Conservation (phyloP, 2,113 vertebrate species). For the Phaethornis superciliosus region DNA sequence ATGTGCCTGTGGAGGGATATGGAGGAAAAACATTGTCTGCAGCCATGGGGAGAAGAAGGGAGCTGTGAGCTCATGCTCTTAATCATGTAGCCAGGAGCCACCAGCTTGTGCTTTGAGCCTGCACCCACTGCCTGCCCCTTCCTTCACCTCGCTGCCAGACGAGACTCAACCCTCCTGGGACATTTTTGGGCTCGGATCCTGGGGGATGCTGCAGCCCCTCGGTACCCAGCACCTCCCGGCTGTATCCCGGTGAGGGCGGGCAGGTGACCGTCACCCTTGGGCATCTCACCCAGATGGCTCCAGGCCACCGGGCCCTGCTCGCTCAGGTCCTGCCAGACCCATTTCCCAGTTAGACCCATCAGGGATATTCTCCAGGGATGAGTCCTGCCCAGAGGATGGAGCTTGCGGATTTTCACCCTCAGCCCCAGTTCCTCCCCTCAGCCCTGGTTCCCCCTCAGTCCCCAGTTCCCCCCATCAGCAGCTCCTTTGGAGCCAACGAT, state of each 20-base stretch:
- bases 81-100: neutral
- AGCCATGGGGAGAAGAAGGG: accelerated
- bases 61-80: neutral
- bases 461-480: neutral
- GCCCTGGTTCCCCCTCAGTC: neutral
- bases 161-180: accelerated
- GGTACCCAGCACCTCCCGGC: neutral
- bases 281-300: neutral
- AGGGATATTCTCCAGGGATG: accelerated
- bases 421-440: neutral
- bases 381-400: neutral
- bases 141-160: accelerated
- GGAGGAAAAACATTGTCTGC: neutral
- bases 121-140: neutral
- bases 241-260: accelerated
- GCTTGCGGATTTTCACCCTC: neutral
- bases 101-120: neutral
- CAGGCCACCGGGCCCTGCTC: accelerated
- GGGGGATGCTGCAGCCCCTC: accelerated
- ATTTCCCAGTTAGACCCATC: accelerated
- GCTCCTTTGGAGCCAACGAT: too few species aligned
- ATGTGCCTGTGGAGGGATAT: accelerated
- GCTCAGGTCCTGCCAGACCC: neutral
- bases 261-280: accelerated
- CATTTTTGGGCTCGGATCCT: neutral